Conservation (phyloP, 2,113 vertebrate genomes). For the Chinchilla lanigera region DNA sequence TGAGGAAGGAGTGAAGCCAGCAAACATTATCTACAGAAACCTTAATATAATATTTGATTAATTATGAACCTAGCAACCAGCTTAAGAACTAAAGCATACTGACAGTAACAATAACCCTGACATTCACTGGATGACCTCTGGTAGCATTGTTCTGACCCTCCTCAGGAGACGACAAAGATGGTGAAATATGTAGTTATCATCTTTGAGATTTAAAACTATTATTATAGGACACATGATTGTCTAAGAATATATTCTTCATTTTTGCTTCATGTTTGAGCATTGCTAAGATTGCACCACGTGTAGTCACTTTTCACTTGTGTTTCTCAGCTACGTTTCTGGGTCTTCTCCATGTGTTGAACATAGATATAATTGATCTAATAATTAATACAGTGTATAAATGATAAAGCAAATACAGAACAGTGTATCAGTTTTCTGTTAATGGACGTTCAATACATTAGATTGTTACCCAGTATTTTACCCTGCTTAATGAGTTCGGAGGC, state of each 20-base stretch:
- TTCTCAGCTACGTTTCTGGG: neutral
- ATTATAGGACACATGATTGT: neutral
- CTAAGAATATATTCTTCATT: neutral
- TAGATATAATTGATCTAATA: neutral
- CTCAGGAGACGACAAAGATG: neutral
- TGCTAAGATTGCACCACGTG: neutral
- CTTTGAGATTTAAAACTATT: neutral
- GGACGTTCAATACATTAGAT: neutral
- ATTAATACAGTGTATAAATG: neutral
- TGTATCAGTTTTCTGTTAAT: neutral
- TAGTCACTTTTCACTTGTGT: neutral
- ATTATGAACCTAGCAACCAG: neutral
- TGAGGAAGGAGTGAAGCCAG: neutral
- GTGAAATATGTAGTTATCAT: neutral
- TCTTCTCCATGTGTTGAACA: neutral
- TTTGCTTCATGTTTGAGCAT: constrained; percentile 1
- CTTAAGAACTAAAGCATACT: neutral
- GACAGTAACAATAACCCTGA: neutral
- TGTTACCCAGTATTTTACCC: neutral
- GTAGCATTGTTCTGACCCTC: neutral
- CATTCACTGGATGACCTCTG: neutral
- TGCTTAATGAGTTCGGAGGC: neutral
- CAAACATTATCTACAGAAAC: neutral
- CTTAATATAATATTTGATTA: neutral
- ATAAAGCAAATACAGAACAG: neutral